Base-by-base conservation (phyloP, 1,140 invertebrate species). In the Drosophila erecta region DNA sequence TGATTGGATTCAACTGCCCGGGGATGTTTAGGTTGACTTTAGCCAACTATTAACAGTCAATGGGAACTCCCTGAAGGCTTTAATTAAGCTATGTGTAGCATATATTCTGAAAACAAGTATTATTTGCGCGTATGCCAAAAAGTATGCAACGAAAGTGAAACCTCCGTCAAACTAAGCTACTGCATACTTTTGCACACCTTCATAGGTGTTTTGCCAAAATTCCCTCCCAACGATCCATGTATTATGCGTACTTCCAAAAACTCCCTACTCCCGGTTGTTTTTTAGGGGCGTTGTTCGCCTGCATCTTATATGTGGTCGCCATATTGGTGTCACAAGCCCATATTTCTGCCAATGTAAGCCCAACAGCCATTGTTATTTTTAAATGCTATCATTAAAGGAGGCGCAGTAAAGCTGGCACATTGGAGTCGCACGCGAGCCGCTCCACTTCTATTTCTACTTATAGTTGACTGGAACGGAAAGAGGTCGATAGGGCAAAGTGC, bases 401-500 rank as follows among this genome's bases (percentile, higher is more conserved):
- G 40, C 41, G 22, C 46, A 59, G 54, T 35, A 24, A 59, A 24
- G 17, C 33, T 15, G 38, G 14, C 50, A 55, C 58, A 30, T 56
- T 12, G 24, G 20, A 49, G 62, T 24, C 17, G 57, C 64, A 66
- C 64, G 64, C 58, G 33, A 66, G 35, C 24, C 7, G 22, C 27
- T 30, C 22, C 14, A 38, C n/a, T 10, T 4, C 33, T 17, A 17
- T 12, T 20, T 44, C 41, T 15, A 20, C 17, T 56, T 10, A 11
- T 33, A 20, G 10, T 56, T n/a, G 24, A 6, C 41, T 24, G 14
- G 41, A 44, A 17, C 5, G 20, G 40, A 43, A 51, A n/a, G 17
- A 61, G 50, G 17, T 40, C 56, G 56, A 35, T 58, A 44, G 38
- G 43, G 22, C 35, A 66, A 65, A 67, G 60, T 67, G 56, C 56